Evolutionary conservation across 2,113 vertebrate genomes (phyloP).

Genomic region (Halichoerus grypus): DNA sequence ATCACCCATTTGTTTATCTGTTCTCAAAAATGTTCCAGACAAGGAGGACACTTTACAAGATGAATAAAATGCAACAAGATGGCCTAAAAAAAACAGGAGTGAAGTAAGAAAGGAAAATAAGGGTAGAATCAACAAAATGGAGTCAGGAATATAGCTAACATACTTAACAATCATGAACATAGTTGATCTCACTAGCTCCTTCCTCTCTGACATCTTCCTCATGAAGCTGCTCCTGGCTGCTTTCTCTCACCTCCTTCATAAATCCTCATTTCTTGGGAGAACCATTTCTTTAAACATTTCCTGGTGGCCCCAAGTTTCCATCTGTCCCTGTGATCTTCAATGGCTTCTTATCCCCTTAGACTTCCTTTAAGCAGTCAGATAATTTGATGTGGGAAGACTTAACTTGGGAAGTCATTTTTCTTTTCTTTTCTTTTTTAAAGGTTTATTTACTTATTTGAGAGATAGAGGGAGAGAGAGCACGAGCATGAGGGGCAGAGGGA

Average conservation of each 20-base stretch:
- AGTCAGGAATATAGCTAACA: not conserved
- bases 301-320: not conserved
- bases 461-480: not conserved
- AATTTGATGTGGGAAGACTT: not conserved
- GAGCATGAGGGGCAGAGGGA: not conserved
- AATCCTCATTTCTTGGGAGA: not conserved
- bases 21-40: constrained; percentile 24
- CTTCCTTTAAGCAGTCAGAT: not conserved
- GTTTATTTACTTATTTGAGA: not conserved
- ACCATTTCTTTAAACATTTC: constrained; percentile 31
- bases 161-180: not conserved
- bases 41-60: not conserved
- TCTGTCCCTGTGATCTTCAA: not conserved
- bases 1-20: not conserved
- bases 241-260: not conserved
- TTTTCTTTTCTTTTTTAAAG: not conserved
- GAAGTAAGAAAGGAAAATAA: constrained; percentile 30
- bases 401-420: not conserved
- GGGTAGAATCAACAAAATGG: not conserved
- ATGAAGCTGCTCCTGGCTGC: not conserved
- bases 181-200: not conserved
- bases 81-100: not conserved
- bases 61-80: not conserved
- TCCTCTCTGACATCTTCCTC: not conserved
- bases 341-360: not conserved